phyloP scores from a whole-genome alignment of 2,113 vertebrate genomes.

The Leptosomus discolor region DNA sequence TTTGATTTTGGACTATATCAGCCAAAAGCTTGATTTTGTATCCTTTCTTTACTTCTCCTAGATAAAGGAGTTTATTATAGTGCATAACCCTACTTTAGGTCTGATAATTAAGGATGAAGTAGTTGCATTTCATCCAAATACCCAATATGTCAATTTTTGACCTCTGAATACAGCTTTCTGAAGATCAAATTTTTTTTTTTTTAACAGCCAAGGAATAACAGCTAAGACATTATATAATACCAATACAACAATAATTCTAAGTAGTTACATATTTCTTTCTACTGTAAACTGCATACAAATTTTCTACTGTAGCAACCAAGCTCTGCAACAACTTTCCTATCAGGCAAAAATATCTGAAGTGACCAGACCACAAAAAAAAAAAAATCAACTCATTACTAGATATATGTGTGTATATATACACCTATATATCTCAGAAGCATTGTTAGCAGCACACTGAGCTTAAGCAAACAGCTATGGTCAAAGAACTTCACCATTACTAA shows the following conservation, averaged over 20 bases:
- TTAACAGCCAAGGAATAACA: not conserved
- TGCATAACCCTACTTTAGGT: not conserved
- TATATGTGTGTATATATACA: fast-evolving
- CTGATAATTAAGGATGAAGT: not conserved
- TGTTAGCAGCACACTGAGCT: not conserved
- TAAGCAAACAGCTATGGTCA: not conserved
- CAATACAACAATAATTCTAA: not conserved
- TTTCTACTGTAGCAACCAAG: not conserved
- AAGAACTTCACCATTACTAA: not conserved
- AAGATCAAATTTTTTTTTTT: not conserved
- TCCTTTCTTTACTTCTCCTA: not conserved
- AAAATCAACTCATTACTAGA: not conserved
- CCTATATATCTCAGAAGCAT: not conserved
- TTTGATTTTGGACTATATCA: not conserved
- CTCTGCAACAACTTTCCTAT: not conserved
- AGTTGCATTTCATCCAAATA: not conserved
- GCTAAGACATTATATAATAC: not conserved
- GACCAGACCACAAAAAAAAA: not conserved
- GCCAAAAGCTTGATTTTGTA: not conserved
- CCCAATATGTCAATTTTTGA: fast-evolving
- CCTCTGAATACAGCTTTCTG: not conserved
- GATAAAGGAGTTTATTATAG: not conserved
- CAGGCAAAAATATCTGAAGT: not conserved
- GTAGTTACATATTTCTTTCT: not conserved
- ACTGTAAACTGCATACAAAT: not conserved